A percentile compares a stretch with the other conserved stretches of the same genome.
These are phyloP conservation scores for Lycia hirtaria DNA, from an alignment of 2,888 invertebrate species.

Conservation along the genomic window DNA sequence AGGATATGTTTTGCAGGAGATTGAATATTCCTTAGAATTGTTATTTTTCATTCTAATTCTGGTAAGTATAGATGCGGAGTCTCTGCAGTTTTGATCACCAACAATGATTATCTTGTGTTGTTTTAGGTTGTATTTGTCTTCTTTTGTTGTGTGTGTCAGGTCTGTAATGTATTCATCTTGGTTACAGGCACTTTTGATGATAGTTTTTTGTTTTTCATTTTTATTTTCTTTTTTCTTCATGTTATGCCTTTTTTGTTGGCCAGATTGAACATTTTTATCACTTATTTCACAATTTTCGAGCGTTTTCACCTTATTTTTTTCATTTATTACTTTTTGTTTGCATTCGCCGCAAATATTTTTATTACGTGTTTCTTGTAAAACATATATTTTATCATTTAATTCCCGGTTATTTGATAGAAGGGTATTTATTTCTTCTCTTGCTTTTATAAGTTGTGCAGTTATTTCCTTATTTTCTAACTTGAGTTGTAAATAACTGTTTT, in stretches of 20 bases:
- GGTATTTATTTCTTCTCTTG: background rate
- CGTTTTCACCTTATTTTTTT: background rate
- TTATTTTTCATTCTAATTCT: background rate
- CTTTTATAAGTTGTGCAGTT: background rate
- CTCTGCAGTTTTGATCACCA: constrained; percentile 3
- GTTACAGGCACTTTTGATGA: background rate
- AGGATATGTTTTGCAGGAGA: background rate
- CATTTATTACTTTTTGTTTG: background rate
- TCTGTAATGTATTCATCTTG: background rate
- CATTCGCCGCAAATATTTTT: background rate
- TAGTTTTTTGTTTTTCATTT: background rate
- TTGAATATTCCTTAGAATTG: background rate
- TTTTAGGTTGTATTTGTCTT: background rate
- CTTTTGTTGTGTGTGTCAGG: no score
- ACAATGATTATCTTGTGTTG: background rate
- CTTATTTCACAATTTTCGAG: background rate
- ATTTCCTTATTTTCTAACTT: background rate
- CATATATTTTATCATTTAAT: background rate
- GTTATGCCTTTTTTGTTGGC: background rate
- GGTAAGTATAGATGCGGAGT: background rate
- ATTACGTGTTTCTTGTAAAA: background rate
- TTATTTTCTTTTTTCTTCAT: background rate
- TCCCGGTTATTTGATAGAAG: background rate
- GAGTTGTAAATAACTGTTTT: background rate
- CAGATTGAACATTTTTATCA: no score